Evolutionary conservation across 2,888 invertebrate species (phyloP).

Genomic region (Chrysolina americana): DNA sequence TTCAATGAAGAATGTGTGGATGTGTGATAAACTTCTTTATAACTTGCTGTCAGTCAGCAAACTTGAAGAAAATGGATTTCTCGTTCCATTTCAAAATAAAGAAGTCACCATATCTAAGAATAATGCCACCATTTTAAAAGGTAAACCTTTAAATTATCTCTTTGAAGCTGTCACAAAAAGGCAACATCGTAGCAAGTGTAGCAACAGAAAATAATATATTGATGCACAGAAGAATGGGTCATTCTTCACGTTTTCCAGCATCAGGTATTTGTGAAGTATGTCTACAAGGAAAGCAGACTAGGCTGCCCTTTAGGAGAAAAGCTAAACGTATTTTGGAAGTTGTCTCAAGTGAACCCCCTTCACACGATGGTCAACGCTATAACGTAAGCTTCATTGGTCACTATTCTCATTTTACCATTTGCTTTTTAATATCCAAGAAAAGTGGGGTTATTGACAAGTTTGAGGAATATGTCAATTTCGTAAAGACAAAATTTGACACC

Average conservation of each 20-base stretch:
- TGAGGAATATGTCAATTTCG: background rate
- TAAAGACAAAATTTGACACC: background rate
- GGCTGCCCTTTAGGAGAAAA: too few species aligned
- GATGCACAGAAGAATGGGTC: constrained; percentile 5
- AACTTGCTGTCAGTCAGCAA: too few species aligned
- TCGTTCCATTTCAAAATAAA: too few species aligned
- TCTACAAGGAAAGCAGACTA: too few species aligned
- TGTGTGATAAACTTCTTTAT: too few species aligned
- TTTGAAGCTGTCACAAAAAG: too few species aligned
- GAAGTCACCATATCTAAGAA: too few species aligned
- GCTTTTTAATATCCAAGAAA: background rate
- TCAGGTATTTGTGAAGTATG: too few species aligned
- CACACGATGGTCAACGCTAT: background rate
- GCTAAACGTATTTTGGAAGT: constrained; percentile 1
- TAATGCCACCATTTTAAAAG: too few species aligned
- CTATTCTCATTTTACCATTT: background rate
- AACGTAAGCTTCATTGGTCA: background rate
- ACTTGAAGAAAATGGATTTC: too few species aligned
- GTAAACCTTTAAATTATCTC: background rate
- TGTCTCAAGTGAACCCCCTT: background rate
- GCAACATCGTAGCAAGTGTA: background rate
- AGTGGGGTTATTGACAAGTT: too few species aligned
- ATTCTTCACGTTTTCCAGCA: constrained; percentile 1
- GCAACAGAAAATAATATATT: background rate
- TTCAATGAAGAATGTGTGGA: too few species aligned